phyloP scores from a whole-genome alignment of 2,797 vertebrate genomes.

The Steatocranus sp. region DNA sequence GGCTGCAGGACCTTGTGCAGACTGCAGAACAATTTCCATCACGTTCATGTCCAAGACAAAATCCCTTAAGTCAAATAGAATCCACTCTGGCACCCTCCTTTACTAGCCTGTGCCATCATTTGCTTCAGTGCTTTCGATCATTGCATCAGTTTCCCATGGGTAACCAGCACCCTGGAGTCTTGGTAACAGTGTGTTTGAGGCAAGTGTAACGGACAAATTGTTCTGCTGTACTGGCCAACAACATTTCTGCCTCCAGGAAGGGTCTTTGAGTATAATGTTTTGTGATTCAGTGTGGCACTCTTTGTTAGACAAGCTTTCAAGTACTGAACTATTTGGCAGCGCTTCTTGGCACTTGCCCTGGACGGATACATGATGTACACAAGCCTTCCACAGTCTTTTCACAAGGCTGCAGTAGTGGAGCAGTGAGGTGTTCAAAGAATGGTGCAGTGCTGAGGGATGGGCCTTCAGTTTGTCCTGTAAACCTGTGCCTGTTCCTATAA shows the following conservation, averaged over 20 bases:
- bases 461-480: not conserved
- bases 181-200: not conserved
- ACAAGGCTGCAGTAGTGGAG: not conserved
- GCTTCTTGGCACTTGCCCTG: not conserved
- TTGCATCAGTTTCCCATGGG: not conserved
- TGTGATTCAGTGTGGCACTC: not conserved
- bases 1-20: not conserved
- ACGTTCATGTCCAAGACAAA: not conserved
- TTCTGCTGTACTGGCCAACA: not conserved
- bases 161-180: not conserved
- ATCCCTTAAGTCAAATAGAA: not conserved
- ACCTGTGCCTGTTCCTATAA: not conserved
- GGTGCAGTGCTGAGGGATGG: not conserved
- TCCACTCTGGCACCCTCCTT: not conserved
- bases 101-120: not conserved
- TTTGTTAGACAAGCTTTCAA: not conserved
- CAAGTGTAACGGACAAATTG: not conserved
- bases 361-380: not conserved
- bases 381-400: not conserved
- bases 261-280: not conserved
- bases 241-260: not conserved
- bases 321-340: not conserved
- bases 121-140: not conserved
- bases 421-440: not conserved
- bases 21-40: not conserved